Evolutionary conservation across 35 echinoderm and acorn worm genomes (phyloP).

Genomic region (Chiridota heheva): DNA sequence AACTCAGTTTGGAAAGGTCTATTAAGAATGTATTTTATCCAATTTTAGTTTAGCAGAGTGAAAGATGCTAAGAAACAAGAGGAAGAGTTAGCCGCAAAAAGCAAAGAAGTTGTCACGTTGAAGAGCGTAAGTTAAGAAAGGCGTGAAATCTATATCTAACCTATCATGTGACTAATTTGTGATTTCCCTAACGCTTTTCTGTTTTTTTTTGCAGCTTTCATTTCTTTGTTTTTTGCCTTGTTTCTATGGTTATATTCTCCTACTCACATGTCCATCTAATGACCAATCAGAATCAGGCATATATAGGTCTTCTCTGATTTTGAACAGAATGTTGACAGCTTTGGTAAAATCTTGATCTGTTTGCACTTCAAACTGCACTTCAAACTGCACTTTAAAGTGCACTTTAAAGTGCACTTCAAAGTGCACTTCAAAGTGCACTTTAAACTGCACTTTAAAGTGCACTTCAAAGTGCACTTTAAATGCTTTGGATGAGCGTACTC

Average conservation of each 20-base stretch:
- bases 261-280: background rate
- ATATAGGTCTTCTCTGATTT: no score
- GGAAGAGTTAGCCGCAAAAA: slow-evolving; percentile 78
- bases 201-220: background rate
- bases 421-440: no score
- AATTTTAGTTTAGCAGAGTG: slow-evolving; percentile 83
- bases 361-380: no score
- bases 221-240: background rate
- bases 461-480: no score
- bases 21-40: background rate
- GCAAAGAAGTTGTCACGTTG: slow-evolving; percentile 80
- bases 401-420: no score
- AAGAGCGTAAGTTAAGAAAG: slow-evolving; percentile 83
- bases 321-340: no score
- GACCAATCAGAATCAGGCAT: no score
- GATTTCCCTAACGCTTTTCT: background rate
- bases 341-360: no score
- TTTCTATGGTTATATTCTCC: background rate
- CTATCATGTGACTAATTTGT: slow-evolving; percentile 2
- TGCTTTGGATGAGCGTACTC: no score
- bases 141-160: background rate
- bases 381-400: no score
- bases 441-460: no score
- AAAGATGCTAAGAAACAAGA: slow-evolving; percentile 95
- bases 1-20: no score